phyloP scores from a whole-genome alignment of 2,888 invertebrate species.

The Amaurobius ferox region DNA sequence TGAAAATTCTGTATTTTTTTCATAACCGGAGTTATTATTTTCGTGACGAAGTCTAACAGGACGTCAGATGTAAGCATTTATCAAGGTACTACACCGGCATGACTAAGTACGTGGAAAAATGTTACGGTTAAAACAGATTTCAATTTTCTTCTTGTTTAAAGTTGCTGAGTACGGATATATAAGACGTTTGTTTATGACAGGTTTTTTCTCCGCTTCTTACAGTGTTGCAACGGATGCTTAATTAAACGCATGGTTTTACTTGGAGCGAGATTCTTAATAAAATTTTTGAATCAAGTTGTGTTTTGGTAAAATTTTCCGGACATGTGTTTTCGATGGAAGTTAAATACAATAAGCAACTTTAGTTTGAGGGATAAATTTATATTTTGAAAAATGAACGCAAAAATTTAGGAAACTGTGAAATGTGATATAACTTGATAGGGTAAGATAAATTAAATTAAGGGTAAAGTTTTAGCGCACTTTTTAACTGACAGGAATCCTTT shows the following conservation, averaged over 20 bases:
- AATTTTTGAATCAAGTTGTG: too few relatives aligned
- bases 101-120: conserved; percentile 10
- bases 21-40: conserved; percentile 28
- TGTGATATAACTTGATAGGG: too few relatives aligned
- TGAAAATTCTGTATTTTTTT: conserved; percentile 8
- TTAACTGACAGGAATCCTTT: too few relatives aligned
- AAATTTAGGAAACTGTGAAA: too few relatives aligned
- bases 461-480: too few relatives aligned
- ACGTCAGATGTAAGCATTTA: not conserved
- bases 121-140: not conserved
- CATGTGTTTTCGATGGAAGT: not conserved
- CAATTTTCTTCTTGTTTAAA: conserved; percentile 3
- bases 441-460: too few relatives aligned
- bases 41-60: conserved; percentile 28
- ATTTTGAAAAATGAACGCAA: too few relatives aligned
- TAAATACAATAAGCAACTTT: too few relatives aligned
- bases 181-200: not conserved
- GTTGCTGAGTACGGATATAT: not conserved
- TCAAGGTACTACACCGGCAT: not conserved
- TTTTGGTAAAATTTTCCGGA: too few relatives aligned
- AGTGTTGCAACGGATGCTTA: not conserved
- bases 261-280: too few relatives aligned
- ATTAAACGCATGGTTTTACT: too few relatives aligned
- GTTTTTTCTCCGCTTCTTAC: not conserved
- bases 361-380: too few relatives aligned